phyloP scores from a whole-genome alignment of 2,113 vertebrate species.

The Sturnira hondurensis region DNA sequence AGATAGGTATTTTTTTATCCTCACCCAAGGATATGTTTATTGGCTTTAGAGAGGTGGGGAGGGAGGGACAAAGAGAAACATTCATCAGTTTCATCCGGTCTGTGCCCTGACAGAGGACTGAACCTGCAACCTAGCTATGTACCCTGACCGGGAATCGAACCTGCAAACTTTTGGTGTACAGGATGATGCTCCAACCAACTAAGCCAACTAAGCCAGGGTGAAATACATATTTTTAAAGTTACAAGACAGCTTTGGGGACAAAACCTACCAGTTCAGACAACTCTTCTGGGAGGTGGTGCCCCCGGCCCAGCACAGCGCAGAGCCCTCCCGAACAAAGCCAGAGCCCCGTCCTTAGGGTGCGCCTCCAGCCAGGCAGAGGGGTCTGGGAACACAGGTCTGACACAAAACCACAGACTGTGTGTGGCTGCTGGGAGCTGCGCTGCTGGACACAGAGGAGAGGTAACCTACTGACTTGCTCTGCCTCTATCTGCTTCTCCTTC shows the following conservation, averaged over 20 bases:
- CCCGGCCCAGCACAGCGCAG: accelerated
- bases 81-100: background rate
- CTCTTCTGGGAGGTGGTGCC: background rate
- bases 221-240: background rate
- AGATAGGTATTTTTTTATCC: background rate
- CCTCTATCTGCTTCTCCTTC: background rate
- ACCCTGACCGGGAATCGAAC: background rate
- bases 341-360: accelerated
- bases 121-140: no score
- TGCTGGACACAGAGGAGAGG: accelerated
- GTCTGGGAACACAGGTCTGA: background rate
- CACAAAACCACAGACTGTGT: accelerated
- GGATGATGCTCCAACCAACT: no score
- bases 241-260: background rate
- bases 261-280: background rate
- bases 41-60: no score
- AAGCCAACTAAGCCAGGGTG: background rate
- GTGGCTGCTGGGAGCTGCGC: accelerated
- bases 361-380: background rate
- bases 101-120: no score
- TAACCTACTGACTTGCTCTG: accelerated
- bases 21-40: background rate
- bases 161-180: background rate
- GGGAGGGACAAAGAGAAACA: no score
- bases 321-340: accelerated